A percentile compares a stretch with the other conserved stretches of the same genome.
phyloP scores from a whole-genome alignment of 2,888 invertebrate genomes.

The Rutpela maculata region DNA sequence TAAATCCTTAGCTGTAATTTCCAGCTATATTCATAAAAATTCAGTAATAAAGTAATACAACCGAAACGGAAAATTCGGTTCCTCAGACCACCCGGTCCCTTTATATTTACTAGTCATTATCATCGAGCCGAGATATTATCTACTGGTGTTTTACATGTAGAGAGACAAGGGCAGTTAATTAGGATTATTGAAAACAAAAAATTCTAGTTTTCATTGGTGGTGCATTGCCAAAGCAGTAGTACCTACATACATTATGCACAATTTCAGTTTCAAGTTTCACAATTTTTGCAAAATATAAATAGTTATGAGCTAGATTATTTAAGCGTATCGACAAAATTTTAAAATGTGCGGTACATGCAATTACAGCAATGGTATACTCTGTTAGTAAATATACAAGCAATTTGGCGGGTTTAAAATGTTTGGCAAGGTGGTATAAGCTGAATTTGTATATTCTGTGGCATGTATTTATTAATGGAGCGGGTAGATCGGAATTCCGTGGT shows the following conservation, averaged over 20 bases:
- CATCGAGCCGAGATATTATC: conserved; percentile 44
- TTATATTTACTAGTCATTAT: conserved; percentile 49
- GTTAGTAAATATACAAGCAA: neutral
- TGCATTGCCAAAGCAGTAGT: too few relatives aligned
- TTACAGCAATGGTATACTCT: too few relatives aligned
- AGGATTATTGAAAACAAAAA: conserved; percentile 36
- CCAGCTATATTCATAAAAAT: conserved; percentile 10
- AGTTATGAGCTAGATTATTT: too few relatives aligned
- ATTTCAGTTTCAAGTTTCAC: too few relatives aligned
- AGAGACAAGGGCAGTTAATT: conserved; percentile 45
- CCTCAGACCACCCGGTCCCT: conserved; percentile 49
- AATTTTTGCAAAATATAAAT: too few relatives aligned
- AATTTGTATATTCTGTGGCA: conserved; percentile 1
- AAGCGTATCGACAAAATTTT: too few relatives aligned
- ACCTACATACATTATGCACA: too few relatives aligned
- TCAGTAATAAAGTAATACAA: conserved; percentile 1
- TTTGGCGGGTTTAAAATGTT: neutral
- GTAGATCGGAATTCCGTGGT: neutral
- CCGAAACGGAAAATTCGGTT: conserved; percentile 47
- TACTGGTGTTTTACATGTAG: conserved; percentile 51
- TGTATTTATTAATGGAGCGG: neutral
- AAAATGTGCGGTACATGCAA: too few relatives aligned
- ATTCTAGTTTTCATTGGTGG: neutral
- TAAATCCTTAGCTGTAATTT: conserved; percentile 9
- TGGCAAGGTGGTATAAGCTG: too few relatives aligned